Conservation (phyloP, 2,113 vertebrate species). For the Ictalurus furcatus region DNA sequence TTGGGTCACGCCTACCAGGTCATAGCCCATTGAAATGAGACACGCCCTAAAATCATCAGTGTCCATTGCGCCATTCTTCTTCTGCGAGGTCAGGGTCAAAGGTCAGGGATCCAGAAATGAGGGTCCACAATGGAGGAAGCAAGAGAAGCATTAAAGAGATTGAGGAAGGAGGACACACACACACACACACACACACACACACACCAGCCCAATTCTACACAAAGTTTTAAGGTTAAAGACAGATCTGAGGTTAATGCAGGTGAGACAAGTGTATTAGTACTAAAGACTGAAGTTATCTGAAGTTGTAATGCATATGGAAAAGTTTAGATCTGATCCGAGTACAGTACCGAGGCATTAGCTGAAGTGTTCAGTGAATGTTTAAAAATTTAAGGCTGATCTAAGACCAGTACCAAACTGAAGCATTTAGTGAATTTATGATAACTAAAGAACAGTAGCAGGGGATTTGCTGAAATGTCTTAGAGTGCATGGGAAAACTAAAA, state of each 20-base stretch:
- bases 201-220: not conserved
- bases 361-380: not conserved
- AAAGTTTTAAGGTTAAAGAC: not conserved
- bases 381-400: not conserved
- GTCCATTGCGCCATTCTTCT: constrained; percentile 98
- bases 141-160: not conserved
- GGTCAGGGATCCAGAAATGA: constrained; percentile 19
- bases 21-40: constrained; percentile 99
- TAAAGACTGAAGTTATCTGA: not conserved
- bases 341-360: not conserved
- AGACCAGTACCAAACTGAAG: not conserved
- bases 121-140: not conserved
- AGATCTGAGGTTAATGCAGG: not conserved
- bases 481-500: not conserved
- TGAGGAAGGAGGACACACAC: not conserved
- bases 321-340: not conserved
- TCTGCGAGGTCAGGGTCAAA: constrained; percentile 72
- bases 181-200: constrained; percentile 31
- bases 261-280: not conserved
- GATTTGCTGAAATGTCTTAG: not conserved
- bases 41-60: constrained; percentile 96
- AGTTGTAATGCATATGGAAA: not conserved
- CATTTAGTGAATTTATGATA: not conserved
- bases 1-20: constrained; percentile 81
- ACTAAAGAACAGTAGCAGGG: constrained; percentile 56